Conservation (phyloP, 1,140 invertebrate genomes). For the Asobara japonica region DNA sequence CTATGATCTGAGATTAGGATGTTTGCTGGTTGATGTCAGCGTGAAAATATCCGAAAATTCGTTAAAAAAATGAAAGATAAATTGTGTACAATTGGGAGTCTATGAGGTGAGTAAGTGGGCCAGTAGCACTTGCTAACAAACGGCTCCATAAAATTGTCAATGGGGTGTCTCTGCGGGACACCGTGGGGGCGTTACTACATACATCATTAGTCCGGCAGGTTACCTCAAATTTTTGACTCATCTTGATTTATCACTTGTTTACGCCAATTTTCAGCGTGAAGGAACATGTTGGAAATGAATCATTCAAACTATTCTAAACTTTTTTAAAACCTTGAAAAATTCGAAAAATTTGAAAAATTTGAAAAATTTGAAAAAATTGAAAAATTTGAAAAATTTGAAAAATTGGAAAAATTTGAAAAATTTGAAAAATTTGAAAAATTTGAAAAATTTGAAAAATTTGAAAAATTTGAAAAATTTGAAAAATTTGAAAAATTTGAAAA, state of each 20-base stretch:
- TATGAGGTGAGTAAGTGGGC: conserved; percentile 10
- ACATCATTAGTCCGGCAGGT: not conserved
- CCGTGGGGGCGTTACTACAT: not conserved
- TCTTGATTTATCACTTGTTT: conserved; percentile 9
- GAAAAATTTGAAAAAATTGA: too few relatives aligned
- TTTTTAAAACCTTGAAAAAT: too few relatives aligned
- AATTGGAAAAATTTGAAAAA: too few relatives aligned
- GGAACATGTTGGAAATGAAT: not conserved
- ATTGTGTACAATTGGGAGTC: not conserved
- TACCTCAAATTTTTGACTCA: not conserved
- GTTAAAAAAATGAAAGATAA: not conserved
- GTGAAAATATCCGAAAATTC: not conserved
- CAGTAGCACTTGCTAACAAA: not conserved
- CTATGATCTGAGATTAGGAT: not conserved
- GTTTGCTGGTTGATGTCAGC: not conserved
- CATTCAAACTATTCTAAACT: not conserved
- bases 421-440: too few relatives aligned
- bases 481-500: too few relatives aligned
- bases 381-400: too few relatives aligned
- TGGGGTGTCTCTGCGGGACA: not conserved
- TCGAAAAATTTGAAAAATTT: too few relatives aligned
- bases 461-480: too few relatives aligned
- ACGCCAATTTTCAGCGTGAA: not conserved
- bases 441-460: too few relatives aligned
- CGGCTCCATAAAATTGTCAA: not conserved